These are phyloP conservation scores for Eupithecia insigniata DNA, from an alignment of 2,888 invertebrate genomes.

Conservation along the genomic window DNA sequence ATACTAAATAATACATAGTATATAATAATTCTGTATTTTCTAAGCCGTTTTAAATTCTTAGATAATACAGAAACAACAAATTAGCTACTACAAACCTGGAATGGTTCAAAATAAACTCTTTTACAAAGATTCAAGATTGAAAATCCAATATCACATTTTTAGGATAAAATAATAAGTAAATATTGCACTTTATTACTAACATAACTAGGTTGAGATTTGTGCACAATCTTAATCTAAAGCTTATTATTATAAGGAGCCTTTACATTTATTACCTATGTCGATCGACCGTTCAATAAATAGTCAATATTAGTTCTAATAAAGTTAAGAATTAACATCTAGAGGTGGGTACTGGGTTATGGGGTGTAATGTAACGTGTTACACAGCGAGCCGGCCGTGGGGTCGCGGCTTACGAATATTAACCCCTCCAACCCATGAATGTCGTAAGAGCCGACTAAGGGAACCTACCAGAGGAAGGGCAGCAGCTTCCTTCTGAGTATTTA, in stretches of 20 bases:
- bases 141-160: constrained; percentile 67
- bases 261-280: not conserved
- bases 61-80: constrained; percentile 9
- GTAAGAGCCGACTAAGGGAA: too few relatives aligned
- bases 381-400: too few relatives aligned
- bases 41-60: not conserved
- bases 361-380: not conserved
- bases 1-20: constrained; percentile 20
- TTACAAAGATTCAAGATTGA: constrained; percentile 65
- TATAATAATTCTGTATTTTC: too few relatives aligned
- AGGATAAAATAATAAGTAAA: constrained; percentile 42
- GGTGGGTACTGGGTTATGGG: not conserved
- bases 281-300: not conserved
- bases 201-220: constrained; percentile 52
- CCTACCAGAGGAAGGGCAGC: too few relatives aligned
- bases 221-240: not conserved
- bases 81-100: constrained; percentile 65
- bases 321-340: not conserved
- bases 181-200: constrained; percentile 46
- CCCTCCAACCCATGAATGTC: too few relatives aligned
- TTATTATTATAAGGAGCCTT: not conserved
- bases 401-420: too few relatives aligned
- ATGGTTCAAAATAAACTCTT: constrained; percentile 65
- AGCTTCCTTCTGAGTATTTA: too few relatives aligned
- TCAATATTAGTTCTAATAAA: too few relatives aligned